Base-by-base conservation (phyloP, 2,888 invertebrate species). In the Eupithecia centaureata region DNA sequence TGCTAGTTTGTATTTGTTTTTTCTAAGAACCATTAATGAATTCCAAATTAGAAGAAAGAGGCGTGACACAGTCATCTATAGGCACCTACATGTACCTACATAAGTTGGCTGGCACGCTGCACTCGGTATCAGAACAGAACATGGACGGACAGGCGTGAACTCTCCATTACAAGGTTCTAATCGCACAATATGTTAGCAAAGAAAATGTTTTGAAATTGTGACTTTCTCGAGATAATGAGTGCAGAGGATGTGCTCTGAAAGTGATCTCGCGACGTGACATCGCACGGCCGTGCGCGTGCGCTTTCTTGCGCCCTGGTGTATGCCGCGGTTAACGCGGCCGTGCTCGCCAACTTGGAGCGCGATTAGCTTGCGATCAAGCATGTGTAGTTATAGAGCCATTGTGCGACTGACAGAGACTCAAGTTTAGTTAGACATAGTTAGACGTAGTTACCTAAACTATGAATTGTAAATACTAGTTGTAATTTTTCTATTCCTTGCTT, bases 181-280 rank as follows among this genome's bases (percentile, higher is more conserved):
- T 30, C 27, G 30, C 54, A 7, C 30, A 56, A 3, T 28, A 7
- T 8, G 54, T 56, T 18, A 32, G 18, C 18, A 47, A 15, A 18
- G 18, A 56, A 56, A 2, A 18, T 30, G 30, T 30, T 32, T 30
- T 56, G 30, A 56, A 56, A 56, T 30, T 56, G 28, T 56, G 15
- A 30, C 56, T 56, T 56, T 56, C 56, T 56, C 30, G 13, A 56
- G 56, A n/a, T 54, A 56, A n/a, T 18, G 18, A 22, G 25, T 25
- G 51, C 25, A 25, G 51, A 51, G 51, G 51, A 51, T 51, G 51
- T 51, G 56, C n/a, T 30, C 32, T 56, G 10, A 8, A 12, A 32
- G 32, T 32, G 1, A 1, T 30, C 27, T n/a, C 54, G 54, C 30
- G 54, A 56, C 54, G 30, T 32, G 56, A 30, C 56, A n/a, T 54